These are phyloP conservation scores for Molothrus aeneus DNA, from an alignment of 2,797 vertebrate species.

Conservation along the genomic window DNA sequence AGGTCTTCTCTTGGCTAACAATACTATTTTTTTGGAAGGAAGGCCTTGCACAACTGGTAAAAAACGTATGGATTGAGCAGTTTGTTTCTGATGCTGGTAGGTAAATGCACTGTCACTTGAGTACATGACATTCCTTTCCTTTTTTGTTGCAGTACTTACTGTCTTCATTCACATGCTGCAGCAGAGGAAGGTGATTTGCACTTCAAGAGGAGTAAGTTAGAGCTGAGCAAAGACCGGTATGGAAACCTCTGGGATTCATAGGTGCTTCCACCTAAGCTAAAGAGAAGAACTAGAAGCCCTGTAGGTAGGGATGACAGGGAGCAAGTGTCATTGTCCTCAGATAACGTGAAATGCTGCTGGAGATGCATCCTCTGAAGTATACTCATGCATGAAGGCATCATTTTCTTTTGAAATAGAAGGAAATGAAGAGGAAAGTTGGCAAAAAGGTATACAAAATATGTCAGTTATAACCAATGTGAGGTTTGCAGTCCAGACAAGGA, in stretches of 20 bases:
- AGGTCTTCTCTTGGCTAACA: background rate
- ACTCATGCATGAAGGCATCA: background rate
- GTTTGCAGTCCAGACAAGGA: background rate
- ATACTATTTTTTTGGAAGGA: background rate
- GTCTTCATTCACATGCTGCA: slow-evolving; percentile 23
- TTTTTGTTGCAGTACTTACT: slow-evolving; percentile 23
- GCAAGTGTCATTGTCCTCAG: background rate
- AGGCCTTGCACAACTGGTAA: background rate
- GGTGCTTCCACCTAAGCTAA: background rate
- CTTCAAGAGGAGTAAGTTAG: slow-evolving; percentile 9
- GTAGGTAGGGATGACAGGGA: background rate
- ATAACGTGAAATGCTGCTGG: background rate
- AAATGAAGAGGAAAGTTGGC: background rate
- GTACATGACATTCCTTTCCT: background rate
- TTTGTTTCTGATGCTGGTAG: background rate
- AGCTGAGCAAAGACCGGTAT: background rate
- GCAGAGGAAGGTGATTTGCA: slow-evolving; percentile 7
- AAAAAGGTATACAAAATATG: background rate
- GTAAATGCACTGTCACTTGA: background rate
- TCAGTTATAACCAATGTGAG: background rate
- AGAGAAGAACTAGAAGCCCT: background rate
- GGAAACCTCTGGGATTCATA: background rate
- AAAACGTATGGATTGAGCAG: background rate
- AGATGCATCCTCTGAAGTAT: background rate
- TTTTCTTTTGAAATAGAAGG: slow-evolving; percentile 1